Evolutionary conservation across 2,113 vertebrate genomes (phyloP).

Genomic region (Indri indri): DNA sequence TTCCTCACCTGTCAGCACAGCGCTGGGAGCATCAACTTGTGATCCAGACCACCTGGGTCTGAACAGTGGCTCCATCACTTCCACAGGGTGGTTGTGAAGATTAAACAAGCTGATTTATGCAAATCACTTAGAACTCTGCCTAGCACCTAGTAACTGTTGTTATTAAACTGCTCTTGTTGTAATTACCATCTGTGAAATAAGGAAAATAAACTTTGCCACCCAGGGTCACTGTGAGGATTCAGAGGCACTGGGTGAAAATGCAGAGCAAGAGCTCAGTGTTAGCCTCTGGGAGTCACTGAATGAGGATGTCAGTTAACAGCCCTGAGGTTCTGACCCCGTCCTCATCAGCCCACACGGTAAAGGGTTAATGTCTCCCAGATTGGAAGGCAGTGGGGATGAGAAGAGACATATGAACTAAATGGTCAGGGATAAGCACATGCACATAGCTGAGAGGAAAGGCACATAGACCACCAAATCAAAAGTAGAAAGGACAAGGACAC

Average conservation of each 20-base stretch:
- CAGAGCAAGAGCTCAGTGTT: background rate
- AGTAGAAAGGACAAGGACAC: background rate
- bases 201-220: background rate
- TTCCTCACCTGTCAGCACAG: background rate
- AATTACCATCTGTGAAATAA: background rate
- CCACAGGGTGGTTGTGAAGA: background rate
- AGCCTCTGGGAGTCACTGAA: background rate
- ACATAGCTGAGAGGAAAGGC: background rate
- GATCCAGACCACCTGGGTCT: background rate
- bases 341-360: background rate
- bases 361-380: background rate
- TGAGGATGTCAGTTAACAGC: background rate
- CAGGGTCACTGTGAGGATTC: background rate
- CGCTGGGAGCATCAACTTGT: no score
- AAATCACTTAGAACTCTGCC: background rate
- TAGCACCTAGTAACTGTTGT: background rate
- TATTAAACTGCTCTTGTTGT: background rate
- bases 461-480: background rate
- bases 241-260: background rate
- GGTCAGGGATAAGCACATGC: background rate
- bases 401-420: background rate
- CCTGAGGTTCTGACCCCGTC: background rate
- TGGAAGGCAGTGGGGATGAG: background rate
- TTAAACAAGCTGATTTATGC: background rate
- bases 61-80: background rate